phyloP scores from a whole-genome alignment of 92 coral and sea anemone genomes.

The Bergia puertoricense region DNA sequence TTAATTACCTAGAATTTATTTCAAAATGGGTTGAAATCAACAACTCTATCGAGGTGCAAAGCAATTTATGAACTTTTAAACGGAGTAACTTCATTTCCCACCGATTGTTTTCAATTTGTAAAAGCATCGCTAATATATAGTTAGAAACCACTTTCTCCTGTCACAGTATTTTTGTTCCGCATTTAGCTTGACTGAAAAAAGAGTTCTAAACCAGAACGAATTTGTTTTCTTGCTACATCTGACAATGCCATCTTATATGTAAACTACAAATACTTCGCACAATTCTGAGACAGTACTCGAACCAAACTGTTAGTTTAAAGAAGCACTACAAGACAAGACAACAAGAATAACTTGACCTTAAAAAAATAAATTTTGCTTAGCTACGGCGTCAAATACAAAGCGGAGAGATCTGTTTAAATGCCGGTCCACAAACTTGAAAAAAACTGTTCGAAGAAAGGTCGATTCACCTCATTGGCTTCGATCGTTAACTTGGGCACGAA shows the following conservation, averaged over 20 bases:
- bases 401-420: not conserved
- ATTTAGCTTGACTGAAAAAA: not conserved
- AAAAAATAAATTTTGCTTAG: slow-evolving; percentile 19
- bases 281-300: not conserved
- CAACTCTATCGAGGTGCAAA: slow-evolving; percentile 6
- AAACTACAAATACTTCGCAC: not conserved
- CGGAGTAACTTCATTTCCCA: not conserved
- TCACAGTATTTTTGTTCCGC: not conserved
- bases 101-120: not conserved
- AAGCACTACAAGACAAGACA: not conserved
- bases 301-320: not conserved
- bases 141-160: not conserved
- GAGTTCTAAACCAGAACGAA: slow-evolving; percentile 1
- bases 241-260: slow-evolving; percentile 1
- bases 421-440: not conserved
- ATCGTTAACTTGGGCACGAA: slow-evolving; percentile 2
- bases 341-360: not conserved
- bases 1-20: not conserved
- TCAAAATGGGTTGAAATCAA: not conserved
- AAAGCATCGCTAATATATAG: not conserved
- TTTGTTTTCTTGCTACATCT: slow-evolving; percentile 7
- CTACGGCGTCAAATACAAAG: slow-evolving; percentile 7
- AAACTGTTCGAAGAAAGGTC: slow-evolving; percentile 28
- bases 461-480: slow-evolving; percentile 41
- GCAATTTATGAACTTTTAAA: not conserved